These are phyloP conservation scores for Dicranocentrus wangi DNA, from an alignment of 2,888 invertebrate genomes.

Conservation along the genomic window DNA sequence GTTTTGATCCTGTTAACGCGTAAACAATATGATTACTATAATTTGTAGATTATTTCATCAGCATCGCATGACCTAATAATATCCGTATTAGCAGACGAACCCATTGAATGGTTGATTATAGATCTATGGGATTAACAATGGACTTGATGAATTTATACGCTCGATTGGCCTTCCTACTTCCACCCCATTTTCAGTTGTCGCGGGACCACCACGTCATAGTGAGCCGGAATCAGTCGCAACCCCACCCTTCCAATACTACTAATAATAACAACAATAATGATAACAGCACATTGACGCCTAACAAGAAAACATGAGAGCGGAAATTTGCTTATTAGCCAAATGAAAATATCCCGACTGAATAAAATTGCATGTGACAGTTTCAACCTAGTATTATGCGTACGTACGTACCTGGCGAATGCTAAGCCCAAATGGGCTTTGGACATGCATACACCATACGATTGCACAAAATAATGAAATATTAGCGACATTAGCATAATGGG, in stretches of 20 bases:
- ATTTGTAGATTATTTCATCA: too few relatives aligned
- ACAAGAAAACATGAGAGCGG: neutral
- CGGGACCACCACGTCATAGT: constrained; percentile 20
- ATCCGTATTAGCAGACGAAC: too few relatives aligned
- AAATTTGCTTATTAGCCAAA: too few relatives aligned
- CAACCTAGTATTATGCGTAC: too few relatives aligned
- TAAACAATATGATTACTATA: neutral
- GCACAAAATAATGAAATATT: too few relatives aligned
- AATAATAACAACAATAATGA: neutral
- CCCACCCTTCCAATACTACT: neutral
- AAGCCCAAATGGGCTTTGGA: too few relatives aligned
- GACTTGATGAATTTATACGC: constrained; percentile 55
- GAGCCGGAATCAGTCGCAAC: neutral
- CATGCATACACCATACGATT: too few relatives aligned
- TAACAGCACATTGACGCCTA: neutral
- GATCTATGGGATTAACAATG: constrained; percentile 53
- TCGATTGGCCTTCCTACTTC: constrained; percentile 55
- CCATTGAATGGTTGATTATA: too few relatives aligned
- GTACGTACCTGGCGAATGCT: too few relatives aligned
- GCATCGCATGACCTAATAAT: too few relatives aligned
- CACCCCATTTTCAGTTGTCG: constrained; percentile 53
- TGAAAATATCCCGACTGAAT: neutral
- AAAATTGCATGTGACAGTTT: neutral
- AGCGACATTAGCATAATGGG: too few relatives aligned
- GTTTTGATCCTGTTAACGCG: constrained; percentile 61